phyloP scores from a whole-genome alignment of 2,113 vertebrate genomes.

The Lota lota region DNA sequence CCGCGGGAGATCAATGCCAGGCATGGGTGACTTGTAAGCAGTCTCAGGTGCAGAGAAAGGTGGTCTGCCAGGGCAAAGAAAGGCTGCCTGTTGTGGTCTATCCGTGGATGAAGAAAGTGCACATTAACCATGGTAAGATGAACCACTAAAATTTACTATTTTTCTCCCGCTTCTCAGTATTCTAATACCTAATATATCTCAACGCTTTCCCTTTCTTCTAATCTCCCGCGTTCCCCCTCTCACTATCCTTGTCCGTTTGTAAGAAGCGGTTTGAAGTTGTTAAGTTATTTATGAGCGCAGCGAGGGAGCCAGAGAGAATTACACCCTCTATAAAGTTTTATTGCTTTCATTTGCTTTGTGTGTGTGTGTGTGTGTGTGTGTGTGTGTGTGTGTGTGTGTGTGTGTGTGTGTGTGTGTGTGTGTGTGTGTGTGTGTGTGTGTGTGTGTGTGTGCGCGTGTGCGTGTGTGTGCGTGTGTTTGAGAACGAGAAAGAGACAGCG shows the following conservation, averaged over 20 bases:
- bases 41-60: constrained; percentile 65
- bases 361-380: constrained; percentile 3
- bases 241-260: constrained; percentile 52
- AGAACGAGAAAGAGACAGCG: too few species aligned
- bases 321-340: constrained; percentile 70
- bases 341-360: constrained; percentile 38
- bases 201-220: not conserved
- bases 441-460: constrained; percentile 5
- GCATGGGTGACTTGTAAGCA: constrained; percentile 64
- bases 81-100: constrained; percentile 68
- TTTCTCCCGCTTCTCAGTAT: not conserved
- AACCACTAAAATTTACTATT: not conserved
- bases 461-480: not conserved
- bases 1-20: constrained; percentile 55
- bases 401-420: constrained; percentile 7
- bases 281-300: constrained; percentile 64
- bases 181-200: not conserved
- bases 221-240: not conserved
- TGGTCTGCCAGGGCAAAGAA: constrained; percentile 53
- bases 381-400: constrained; percentile 1
- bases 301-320: constrained; percentile 62
- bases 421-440: constrained; percentile 15
- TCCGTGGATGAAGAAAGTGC: constrained; percentile 73
- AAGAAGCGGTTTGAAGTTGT: constrained; percentile 44
- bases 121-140: constrained; percentile 59